Conservation (phyloP, 2,113 vertebrate genomes). For the Pelvicachromis taeniatus region DNA sequence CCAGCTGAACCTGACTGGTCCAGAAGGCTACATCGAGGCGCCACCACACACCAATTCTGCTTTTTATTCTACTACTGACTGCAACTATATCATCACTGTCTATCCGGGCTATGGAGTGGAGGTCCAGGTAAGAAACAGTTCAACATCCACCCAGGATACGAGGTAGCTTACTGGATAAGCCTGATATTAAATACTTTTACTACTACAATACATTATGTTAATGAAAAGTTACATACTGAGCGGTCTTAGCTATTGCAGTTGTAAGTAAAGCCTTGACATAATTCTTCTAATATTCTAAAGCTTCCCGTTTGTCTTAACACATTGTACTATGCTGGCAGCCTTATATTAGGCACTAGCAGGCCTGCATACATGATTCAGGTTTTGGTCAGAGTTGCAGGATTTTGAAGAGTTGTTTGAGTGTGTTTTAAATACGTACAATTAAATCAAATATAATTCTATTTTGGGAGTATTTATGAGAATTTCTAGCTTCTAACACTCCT, state of each 20-base stretch:
- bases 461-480: not conserved
- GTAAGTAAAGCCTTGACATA: not conserved
- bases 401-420: too few relatives aligned
- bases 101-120: constrained; percentile 92
- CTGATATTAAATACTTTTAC: not conserved
- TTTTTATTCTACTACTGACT: constrained; percentile 78
- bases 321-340: too few relatives aligned
- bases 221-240: not conserved
- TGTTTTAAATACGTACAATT: too few relatives aligned
- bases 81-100: constrained; percentile 84
- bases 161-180: not conserved
- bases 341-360: not conserved
- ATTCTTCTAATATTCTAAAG: too few relatives aligned
- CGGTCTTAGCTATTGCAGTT: not conserved
- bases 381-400: too few relatives aligned
- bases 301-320: too few relatives aligned
- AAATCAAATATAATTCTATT: not conserved
- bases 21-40: constrained; percentile 83
- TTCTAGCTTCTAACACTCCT: not conserved
- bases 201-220: not conserved
- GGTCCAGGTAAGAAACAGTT: constrained; percentile 80
- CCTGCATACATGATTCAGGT: not conserved
- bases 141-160: not conserved
- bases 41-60: constrained; percentile 61
- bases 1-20: constrained; percentile 81